A percentile compares a stretch with the other conserved stretches of the same genome.
Conservation (phyloP, 2,797 vertebrate species). For the Siniperca obscura region DNA sequence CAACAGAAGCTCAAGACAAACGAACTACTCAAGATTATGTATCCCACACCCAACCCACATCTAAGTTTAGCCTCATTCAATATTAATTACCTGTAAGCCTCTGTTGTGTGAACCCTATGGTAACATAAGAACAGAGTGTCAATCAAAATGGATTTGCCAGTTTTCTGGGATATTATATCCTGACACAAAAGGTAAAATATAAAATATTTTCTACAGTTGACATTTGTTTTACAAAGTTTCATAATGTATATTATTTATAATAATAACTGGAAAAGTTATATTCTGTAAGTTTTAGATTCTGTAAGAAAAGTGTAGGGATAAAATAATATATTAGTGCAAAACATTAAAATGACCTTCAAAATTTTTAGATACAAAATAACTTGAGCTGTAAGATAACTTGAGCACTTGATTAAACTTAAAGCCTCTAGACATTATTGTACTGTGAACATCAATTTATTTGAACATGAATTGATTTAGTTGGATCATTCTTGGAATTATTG, state of each 20-base stretch:
- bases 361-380: not conserved
- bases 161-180: slow-evolving; percentile 60
- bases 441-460: not conserved
- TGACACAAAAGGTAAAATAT: slow-evolving; percentile 56
- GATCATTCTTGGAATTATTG: slow-evolving; percentile 8
- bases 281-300: not conserved
- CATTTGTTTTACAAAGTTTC: not conserved
- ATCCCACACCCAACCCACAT: slow-evolving; percentile 59
- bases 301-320: not conserved
- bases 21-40: slow-evolving; percentile 71
- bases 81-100: slow-evolving; percentile 77
- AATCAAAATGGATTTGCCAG: slow-evolving; percentile 70
- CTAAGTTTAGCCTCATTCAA: slow-evolving; percentile 77
- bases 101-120: slow-evolving; percentile 70
- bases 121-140: slow-evolving; percentile 78
- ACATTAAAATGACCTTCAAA: not conserved
- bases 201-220: not conserved
- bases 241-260: not conserved
- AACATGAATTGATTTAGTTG: not conserved
- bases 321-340: not conserved
- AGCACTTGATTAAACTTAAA: not conserved
- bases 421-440: not conserved
- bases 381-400: not conserved
- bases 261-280: not conserved
- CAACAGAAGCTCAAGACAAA: slow-evolving; percentile 61